These are phyloP conservation scores for Metopia argyrocephala DNA, from an alignment of 2,888 invertebrate species.

Conservation along the genomic window DNA sequence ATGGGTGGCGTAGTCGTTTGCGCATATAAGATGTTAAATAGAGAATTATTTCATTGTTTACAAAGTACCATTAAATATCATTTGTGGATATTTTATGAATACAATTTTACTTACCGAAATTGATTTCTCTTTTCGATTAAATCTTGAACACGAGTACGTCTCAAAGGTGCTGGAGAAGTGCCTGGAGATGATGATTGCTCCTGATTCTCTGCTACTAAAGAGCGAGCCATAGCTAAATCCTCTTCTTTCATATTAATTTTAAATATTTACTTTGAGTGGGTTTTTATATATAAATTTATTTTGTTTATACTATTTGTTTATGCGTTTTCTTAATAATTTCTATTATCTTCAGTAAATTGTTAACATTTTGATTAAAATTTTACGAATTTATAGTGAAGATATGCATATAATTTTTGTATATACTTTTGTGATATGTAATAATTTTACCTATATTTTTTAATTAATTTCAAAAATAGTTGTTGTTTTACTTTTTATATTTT, in stretches of 20 bases:
- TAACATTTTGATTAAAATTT: too few species aligned
- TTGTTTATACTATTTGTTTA: neutral
- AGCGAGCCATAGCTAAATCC: conserved; percentile 86
- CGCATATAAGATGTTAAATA: neutral
- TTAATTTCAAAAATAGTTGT: neutral
- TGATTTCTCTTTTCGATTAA: conserved; percentile 84
- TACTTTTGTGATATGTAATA: neutral
- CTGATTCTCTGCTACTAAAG: conserved; percentile 79
- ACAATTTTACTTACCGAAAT: conserved; percentile 81
- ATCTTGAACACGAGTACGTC: conserved; percentile 82
- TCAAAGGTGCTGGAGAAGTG: conserved; percentile 82
- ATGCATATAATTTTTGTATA: neutral
- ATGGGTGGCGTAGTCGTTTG: neutral
- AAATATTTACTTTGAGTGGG: neutral
- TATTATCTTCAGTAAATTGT: too few species aligned
- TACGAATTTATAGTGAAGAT: neutral
- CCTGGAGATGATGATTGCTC: conserved; percentile 80
- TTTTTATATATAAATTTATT: neutral
- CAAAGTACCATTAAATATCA: neutral
- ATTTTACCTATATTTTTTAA: neutral
- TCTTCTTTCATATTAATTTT: conserved; percentile 83
- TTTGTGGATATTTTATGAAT: neutral
- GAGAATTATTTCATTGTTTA: conserved; percentile 12
- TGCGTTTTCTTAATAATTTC: too few species aligned
- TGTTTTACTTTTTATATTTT: neutral